Conservation (phyloP, 1,140 invertebrate genomes). For the Manduca sexta region DNA sequence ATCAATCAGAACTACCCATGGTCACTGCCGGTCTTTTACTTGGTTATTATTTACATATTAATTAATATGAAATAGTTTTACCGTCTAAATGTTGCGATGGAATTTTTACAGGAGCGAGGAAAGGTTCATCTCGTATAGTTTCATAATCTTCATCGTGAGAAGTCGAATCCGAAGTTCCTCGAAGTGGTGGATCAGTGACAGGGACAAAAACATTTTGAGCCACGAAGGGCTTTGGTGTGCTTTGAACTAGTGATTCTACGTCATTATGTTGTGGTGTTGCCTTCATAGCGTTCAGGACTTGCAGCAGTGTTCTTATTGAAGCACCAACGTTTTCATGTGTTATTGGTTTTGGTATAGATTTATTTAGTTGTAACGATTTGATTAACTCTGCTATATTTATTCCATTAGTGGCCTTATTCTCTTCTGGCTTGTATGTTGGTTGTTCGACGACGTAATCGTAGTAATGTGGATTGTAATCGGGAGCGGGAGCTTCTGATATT, state of each 20-base stretch:
- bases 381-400: slow-evolving; percentile 62
- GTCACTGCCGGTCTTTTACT: no score
- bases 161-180: slow-evolving; percentile 6
- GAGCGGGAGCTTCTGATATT: slow-evolving; percentile 13
- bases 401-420: slow-evolving; percentile 30
- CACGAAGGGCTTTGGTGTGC: slow-evolving; percentile 56
- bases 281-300: slow-evolving; percentile 80
- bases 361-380: slow-evolving; percentile 80
- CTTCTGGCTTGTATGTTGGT: slow-evolving; percentile 24
- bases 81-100: slow-evolving; percentile 65
- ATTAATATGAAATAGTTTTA: slow-evolving; percentile 19
- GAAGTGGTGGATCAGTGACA: slow-evolving; percentile 12
- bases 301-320: slow-evolving; percentile 83
- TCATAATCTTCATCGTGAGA: slow-evolving; percentile 12
- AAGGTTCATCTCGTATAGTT: slow-evolving; percentile 47
- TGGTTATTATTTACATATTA: no score
- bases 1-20: no score
- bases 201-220: slow-evolving; percentile 22
- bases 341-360: slow-evolving; percentile 82
- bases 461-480: slow-evolving; percentile 33
- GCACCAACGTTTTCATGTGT: slow-evolving; percentile 84
- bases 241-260: slow-evolving; percentile 35
- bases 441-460: slow-evolving; percentile 42
- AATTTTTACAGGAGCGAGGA: slow-evolving; percentile 47
- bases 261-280: slow-evolving; percentile 60